Percentiles rank a stretch among this genome's conserved stretches.
These are phyloP conservation scores for Centropyge bicolor DNA, from an alignment of 2,797 vertebrate species.

Conservation along the genomic window DNA sequence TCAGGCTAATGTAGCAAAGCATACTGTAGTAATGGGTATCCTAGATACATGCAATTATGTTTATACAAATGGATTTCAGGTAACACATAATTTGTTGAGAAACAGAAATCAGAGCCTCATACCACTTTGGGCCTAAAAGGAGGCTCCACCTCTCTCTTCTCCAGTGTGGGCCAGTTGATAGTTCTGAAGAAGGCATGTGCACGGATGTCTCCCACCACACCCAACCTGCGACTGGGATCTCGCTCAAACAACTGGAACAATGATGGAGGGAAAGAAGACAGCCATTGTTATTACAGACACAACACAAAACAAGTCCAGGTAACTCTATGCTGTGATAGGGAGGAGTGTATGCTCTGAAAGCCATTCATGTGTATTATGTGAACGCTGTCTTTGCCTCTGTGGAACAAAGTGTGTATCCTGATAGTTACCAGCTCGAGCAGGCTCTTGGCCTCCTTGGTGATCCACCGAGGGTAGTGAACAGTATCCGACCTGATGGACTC, in stretches of 20 bases:
- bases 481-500: constrained; percentile 94
- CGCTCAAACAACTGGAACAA: constrained; percentile 92
- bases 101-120: constrained; percentile 56
- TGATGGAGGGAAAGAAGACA: constrained; percentile 12
- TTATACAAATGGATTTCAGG: constrained; percentile 1
- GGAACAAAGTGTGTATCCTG: background rate
- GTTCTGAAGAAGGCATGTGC: constrained; percentile 93
- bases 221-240: constrained; percentile 90
- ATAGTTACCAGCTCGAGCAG: constrained; percentile 91
- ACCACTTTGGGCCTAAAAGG: constrained; percentile 99
- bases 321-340: background rate
- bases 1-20: constrained; percentile 23
- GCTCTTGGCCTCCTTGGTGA: constrained; percentile 94
- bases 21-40: background rate
- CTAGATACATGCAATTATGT: background rate
- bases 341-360: background rate
- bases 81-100: background rate
- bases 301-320: background rate
- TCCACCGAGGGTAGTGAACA: constrained; percentile 96
- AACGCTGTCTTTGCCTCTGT: background rate
- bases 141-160: constrained; percentile 89
- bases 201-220: constrained; percentile 91
- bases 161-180: constrained; percentile 92
- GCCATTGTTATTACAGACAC: background rate
- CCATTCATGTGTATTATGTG: background rate